These are phyloP conservation scores for Pseudochirops cupreus DNA, from an alignment of 2,797 vertebrate species.

Conservation along the genomic window DNA sequence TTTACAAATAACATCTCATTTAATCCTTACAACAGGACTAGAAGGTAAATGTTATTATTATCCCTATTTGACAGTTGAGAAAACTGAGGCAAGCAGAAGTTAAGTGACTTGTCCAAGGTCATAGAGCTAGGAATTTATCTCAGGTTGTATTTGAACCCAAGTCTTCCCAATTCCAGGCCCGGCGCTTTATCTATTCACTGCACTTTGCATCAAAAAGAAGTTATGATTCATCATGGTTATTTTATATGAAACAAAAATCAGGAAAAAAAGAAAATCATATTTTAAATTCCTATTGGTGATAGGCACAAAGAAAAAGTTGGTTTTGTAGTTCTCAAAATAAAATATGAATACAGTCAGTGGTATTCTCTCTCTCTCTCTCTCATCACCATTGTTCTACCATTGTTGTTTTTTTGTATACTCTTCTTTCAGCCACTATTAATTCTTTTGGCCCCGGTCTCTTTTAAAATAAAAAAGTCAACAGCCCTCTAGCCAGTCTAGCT, in stretches of 20 bases:
- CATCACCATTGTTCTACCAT: neutral
- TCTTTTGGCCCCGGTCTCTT: neutral
- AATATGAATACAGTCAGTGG: neutral
- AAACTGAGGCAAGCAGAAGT: neutral
- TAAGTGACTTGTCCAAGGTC: neutral
- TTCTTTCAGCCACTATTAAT: neutral
- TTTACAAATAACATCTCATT: neutral
- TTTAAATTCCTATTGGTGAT: neutral
- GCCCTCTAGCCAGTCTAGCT: neutral
- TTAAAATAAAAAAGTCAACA: neutral
- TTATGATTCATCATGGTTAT: neutral
- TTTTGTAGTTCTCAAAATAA: neutral
- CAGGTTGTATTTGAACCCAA: neutral
- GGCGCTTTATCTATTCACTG: neutral
- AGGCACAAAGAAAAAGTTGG: neutral
- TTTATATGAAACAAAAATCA: neutral
- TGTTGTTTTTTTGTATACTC: neutral
- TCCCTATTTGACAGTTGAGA: neutral
- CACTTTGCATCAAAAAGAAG: neutral
- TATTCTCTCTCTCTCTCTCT: neutral
- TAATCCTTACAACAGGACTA: neutral
- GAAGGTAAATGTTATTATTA: neutral
- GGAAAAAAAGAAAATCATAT: neutral
- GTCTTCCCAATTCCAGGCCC: neutral
- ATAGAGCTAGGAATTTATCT: neutral